Conservation (phyloP, 2,888 invertebrate genomes). For the Andrena minutula region DNA sequence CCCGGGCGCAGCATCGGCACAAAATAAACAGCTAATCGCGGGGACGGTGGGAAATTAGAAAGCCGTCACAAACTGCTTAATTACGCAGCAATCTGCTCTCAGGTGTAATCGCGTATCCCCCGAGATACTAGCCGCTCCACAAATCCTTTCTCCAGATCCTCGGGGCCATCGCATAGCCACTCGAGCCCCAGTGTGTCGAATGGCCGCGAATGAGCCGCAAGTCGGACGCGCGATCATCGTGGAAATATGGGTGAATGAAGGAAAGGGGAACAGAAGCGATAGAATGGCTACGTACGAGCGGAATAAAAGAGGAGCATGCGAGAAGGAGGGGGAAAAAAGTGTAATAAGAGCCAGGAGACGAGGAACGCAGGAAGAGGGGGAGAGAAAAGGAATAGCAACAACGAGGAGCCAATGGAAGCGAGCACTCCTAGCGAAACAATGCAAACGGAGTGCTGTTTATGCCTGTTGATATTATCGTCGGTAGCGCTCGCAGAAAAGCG, state of each 20-base stretch:
- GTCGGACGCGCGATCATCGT: constrained; percentile 8
- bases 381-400: neutral
- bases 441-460: constrained; percentile 50
- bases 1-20: neutral
- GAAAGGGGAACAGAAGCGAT: neutral
- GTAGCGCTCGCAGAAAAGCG: neutral
- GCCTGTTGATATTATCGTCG: constrained; percentile 67
- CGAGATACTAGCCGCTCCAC: neutral
- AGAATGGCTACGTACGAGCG: neutral
- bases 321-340: too few species aligned
- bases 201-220: constrained; percentile 29
- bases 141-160: constrained; percentile 26
- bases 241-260: neutral
- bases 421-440: constrained; percentile 26
- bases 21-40: constrained; percentile 52
- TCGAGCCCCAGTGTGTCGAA: neutral
- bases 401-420: constrained; percentile 5
- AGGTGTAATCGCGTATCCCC: constrained; percentile 11
- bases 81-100: constrained; percentile 33
- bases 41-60: constrained; percentile 13
- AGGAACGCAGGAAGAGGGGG: neutral
- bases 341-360: neutral
- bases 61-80: constrained; percentile 37
- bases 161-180: too few species aligned
- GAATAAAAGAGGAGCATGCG: neutral